phyloP scores from a whole-genome alignment of 2,888 invertebrate species.

The Toxonevra muliebris region DNA sequence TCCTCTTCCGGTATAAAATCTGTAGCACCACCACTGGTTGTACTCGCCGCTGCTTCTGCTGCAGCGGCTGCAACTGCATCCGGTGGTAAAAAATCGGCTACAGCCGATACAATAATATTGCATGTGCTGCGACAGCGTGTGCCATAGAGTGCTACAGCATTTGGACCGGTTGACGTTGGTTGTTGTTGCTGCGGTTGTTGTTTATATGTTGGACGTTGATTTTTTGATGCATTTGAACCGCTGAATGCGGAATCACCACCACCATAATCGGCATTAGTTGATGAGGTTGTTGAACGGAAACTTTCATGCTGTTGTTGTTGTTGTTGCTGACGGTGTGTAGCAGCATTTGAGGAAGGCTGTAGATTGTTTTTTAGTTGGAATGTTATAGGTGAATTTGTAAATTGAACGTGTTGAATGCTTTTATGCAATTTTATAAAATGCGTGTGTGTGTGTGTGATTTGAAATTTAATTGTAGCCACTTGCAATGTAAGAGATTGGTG shows the following conservation, averaged over 20 bases:
- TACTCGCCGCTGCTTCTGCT: conserved; percentile 5
- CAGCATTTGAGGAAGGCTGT: neutral
- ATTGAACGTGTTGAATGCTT: no score
- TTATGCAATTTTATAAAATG: no score
- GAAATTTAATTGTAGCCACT: no score
- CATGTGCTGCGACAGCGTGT: conserved; percentile 73
- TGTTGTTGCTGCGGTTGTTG: conserved; percentile 13
- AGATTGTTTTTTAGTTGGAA: no score
- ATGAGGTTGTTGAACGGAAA: conserved; percentile 60
- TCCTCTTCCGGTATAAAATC: conserved; percentile 44
- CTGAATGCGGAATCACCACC: conserved; percentile 64
- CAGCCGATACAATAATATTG: conserved; percentile 72
- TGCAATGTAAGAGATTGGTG: no score
- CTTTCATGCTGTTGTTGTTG: conserved; percentile 46
- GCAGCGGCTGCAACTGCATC: conserved; percentile 19
- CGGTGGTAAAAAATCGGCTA: conserved; percentile 60
- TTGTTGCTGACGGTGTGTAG: conserved; percentile 12
- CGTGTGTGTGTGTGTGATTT: no score
- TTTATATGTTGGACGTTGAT: conserved; percentile 36
- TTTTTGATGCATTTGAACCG: conserved; percentile 62
- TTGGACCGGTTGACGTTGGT: conserved; percentile 35
- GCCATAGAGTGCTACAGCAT: conserved; percentile 47
- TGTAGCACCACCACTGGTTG: neutral
- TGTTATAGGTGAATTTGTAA: no score
- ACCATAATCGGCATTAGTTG: conserved; percentile 68